phyloP scores from a whole-genome alignment of 2,888 invertebrate genomes.

The Acanthosoma haemorrhoidale region DNA sequence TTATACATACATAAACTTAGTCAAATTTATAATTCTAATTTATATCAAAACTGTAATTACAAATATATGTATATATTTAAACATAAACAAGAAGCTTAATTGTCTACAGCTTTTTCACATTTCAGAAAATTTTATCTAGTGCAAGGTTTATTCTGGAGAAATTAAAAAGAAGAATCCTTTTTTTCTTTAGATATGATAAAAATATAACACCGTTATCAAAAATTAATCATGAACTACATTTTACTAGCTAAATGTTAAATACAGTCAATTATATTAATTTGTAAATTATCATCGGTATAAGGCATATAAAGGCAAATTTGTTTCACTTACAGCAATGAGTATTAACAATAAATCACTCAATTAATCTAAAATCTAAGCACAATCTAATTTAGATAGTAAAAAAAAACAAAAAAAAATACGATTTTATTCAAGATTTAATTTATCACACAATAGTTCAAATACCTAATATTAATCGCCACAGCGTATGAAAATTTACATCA shows the following conservation, averaged over 20 bases:
- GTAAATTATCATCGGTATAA: constrained; percentile 7
- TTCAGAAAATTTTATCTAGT: no score
- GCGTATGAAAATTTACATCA: constrained; percentile 26
- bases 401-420: neutral
- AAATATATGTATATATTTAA: neutral
- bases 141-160: neutral
- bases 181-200: neutral
- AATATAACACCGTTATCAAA: neutral
- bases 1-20: no score
- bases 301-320: constrained; percentile 31
- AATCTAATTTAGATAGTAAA: constrained; percentile 17
- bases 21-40: no score
- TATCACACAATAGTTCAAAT: constrained; percentile 28
- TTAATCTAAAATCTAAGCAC: constrained; percentile 23
- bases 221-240: neutral
- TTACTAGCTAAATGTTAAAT: neutral
- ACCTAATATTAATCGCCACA: constrained; percentile 24
- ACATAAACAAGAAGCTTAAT: neutral
- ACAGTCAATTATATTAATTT: neutral
- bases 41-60: neutral
- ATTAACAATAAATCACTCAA: constrained; percentile 15
- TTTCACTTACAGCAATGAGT: constrained; percentile 25
- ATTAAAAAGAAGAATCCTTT: neutral
- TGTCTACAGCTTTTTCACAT: constrained; percentile 1
- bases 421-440: constrained; percentile 12